Evolutionary conservation across 2,113 vertebrate species (phyloP).

Genomic region (Sterrhoptilus dennistouni): DNA sequence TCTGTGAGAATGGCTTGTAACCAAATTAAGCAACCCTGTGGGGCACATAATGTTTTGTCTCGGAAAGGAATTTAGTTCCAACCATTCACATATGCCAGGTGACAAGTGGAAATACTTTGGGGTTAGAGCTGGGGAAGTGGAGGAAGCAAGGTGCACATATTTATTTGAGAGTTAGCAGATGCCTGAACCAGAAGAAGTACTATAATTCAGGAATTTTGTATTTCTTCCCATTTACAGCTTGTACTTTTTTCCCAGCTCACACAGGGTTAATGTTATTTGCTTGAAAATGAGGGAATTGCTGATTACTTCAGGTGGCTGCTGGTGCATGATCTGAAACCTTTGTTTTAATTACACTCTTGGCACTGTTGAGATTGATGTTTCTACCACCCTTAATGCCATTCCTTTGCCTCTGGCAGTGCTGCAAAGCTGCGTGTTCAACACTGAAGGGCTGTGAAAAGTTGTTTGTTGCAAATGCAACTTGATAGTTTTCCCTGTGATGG

Average conservation of each 20-base stretch:
- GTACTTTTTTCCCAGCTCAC: background rate
- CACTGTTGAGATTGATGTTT: background rate
- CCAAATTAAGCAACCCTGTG: background rate
- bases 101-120: background rate
- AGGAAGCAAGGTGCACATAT: background rate
- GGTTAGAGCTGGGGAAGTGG: background rate
- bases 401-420: background rate
- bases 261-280: background rate
- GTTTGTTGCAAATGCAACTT: background rate
- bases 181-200: background rate
- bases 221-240: background rate
- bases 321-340: background rate
- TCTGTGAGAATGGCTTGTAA: background rate
- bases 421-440: background rate
- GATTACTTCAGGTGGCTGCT: background rate
- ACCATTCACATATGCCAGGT: background rate
- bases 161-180: background rate
- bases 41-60: slow-evolving; percentile 11
- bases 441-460: background rate
- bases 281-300: background rate
- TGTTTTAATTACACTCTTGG: background rate
- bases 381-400: background rate
- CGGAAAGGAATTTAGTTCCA: background rate
- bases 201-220: background rate
- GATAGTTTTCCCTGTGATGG: background rate